Base-by-base conservation (phyloP, 2,797 vertebrate genomes). In the Sebastes hopkinsi region DNA sequence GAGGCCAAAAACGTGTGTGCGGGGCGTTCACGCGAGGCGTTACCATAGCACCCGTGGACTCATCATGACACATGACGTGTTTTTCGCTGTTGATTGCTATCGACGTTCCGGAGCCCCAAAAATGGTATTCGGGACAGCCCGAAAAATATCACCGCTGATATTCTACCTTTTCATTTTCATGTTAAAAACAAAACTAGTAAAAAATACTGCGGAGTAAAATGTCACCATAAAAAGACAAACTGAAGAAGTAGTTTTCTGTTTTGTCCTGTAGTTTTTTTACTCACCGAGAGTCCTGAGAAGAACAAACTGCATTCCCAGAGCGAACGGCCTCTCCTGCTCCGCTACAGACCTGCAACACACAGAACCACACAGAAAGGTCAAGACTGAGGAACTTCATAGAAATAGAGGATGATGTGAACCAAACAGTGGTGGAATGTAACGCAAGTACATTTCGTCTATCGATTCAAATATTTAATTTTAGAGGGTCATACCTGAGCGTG, bases 221-320 rank as follows among this genome's bases (percentile, higher is more conserved):
- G 23, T 56, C 67, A 29, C 1, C 32, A 13, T 18, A 5, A 22
- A n/a, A 18, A 29, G 1, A 6, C 14, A 2, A 23, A 70, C 1
- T 6, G 5, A 42, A 8, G 13, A 7, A 4, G 34, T 25, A 2
- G 4, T 20, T 36, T 16, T 68, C 4, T 12, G 25, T 14, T 46
- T 34, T 8, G 16, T 18, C 2, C 6, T 29, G 25, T 10, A 8
- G 52, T 10, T n/a, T 16, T 66, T 87, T 12, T 64, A 94, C 97
- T 93, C 96, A 99, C 98, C 98, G 30, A 99, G 98, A 80, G 98
- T 99, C 92, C 98, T 95, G 82, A 99, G 95, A 72, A 99, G 96
- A 92, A 99, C 98, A 92, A 99, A 99, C 95, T 99, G 98, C 98
- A 99, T 99, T 77, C 98, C 98, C 92, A 99, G 94, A 23, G 98